These are phyloP conservation scores for Corvus hawaiiensis DNA, from an alignment of 2,113 vertebrate genomes.

Conservation along the genomic window DNA sequence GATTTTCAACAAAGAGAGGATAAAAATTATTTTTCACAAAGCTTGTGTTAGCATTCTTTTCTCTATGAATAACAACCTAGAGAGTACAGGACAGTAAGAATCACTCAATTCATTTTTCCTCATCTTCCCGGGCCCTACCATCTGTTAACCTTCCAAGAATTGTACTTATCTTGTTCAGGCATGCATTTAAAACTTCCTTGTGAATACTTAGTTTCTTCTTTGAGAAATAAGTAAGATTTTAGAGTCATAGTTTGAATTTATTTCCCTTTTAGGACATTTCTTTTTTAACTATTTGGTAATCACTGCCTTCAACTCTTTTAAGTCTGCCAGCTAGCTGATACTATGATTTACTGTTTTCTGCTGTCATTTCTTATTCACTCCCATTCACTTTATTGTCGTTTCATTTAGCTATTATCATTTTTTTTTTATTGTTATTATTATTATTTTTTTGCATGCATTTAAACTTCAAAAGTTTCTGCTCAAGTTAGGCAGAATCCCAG, in stretches of 20 bases:
- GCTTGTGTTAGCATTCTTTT: background rate
- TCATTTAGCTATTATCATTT: background rate
- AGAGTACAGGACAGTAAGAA: background rate
- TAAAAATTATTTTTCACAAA: background rate
- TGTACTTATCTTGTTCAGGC: background rate
- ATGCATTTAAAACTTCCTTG: background rate
- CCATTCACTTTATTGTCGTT: background rate
- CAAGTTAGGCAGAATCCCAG: background rate
- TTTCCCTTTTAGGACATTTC: background rate
- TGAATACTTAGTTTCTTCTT: background rate
- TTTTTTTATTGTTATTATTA: accelerated
- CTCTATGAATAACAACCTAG: background rate
- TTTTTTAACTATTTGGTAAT: background rate
- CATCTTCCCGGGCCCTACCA: background rate
- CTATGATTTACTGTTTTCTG: background rate
- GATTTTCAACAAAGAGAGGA: background rate
- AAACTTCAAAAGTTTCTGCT: background rate
- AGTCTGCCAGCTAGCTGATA: background rate
- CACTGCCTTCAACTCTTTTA: background rate
- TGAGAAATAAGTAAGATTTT: background rate
- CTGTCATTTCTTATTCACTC: background rate
- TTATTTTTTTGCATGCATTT: background rate
- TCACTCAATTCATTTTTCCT: background rate
- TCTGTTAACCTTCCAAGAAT: background rate
- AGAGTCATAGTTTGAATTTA: background rate